Evolutionary conservation across 64 coral and sea anemone genomes (phyloP).

Genomic region (Stylophora pistillata): DNA sequence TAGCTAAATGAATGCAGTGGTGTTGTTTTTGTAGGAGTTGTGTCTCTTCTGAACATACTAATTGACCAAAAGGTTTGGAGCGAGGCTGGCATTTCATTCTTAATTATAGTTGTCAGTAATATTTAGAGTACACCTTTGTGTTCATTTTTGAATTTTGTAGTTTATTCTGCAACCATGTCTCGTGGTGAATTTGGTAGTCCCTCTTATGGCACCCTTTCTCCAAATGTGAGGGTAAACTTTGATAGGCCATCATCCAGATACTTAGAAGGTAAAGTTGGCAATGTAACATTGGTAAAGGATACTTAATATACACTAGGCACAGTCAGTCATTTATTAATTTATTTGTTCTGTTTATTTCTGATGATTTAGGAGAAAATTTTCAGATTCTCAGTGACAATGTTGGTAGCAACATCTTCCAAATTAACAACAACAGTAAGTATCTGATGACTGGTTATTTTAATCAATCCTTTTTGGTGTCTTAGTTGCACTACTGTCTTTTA

Average conservation of each 20-base stretch:
- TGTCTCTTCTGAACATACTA: no score
- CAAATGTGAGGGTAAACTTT: not conserved
- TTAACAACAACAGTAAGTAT: constrained; percentile 83
- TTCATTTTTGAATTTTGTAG: not conserved
- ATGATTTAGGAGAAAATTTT: constrained; percentile 28
- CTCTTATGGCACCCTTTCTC: constrained; percentile 44
- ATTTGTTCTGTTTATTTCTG: constrained; percentile 1
- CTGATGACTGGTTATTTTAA: not conserved
- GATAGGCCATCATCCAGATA: not conserved
- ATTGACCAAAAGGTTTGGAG: no score
- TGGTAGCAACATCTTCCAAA: constrained; percentile 78
- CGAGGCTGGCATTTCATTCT: not conserved
- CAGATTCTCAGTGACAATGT: constrained; percentile 61
- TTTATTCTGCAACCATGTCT: constrained; percentile 21
- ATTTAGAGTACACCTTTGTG: not conserved
- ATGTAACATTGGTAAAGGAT: no score
- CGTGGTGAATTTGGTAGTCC: constrained; percentile 52
- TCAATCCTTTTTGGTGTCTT: not conserved
- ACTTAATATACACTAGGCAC: not conserved
- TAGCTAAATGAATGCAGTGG: no score
- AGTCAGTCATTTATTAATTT: not conserved
- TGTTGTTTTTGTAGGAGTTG: no score
- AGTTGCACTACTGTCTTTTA: not conserved
- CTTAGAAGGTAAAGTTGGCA: not conserved
- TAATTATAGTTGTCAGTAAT: not conserved